phyloP scores from a whole-genome alignment of 2,797 vertebrate genomes.

The Channa striata region DNA sequence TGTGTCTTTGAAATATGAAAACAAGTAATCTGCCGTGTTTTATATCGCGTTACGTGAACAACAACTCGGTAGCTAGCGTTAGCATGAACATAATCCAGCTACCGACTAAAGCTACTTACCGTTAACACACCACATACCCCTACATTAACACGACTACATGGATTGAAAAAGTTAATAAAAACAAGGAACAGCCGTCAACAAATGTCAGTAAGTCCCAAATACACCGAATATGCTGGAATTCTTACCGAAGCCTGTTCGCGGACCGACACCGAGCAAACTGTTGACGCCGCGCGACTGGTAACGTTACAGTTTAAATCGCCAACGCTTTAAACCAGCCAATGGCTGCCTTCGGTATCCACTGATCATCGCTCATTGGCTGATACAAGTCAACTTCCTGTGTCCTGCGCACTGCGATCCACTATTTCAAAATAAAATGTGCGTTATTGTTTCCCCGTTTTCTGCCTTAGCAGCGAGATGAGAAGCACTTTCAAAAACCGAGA shows the following conservation, averaged over 20 bases:
- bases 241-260: slow-evolving; percentile 8
- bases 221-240: fast-evolving
- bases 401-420: slow-evolving; percentile 10
- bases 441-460: too few relatives aligned
- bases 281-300: background rate
- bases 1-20: fast-evolving
- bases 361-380: slow-evolving; percentile 42
- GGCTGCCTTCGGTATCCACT: background rate
- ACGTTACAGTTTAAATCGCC: slow-evolving; percentile 37
- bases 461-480: too few relatives aligned
- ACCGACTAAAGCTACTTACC: fast-evolving
- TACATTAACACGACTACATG: fast-evolving
- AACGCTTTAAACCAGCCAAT: slow-evolving; percentile 59
- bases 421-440: background rate
- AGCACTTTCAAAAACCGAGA: too few relatives aligned
- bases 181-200: background rate
- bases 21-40: background rate
- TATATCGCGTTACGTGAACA: background rate
- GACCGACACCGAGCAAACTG: fast-evolving
- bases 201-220: background rate
- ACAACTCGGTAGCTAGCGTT: background rate
- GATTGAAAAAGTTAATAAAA: background rate
- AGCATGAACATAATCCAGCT: background rate
- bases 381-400: slow-evolving; percentile 1
- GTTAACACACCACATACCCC: fast-evolving